A percentile compares a stretch with the other conserved stretches of the same genome.
Evolutionary conservation across 2,797 vertebrate genomes (phyloP).

Genomic region (Rhodeus uyekii): DNA sequence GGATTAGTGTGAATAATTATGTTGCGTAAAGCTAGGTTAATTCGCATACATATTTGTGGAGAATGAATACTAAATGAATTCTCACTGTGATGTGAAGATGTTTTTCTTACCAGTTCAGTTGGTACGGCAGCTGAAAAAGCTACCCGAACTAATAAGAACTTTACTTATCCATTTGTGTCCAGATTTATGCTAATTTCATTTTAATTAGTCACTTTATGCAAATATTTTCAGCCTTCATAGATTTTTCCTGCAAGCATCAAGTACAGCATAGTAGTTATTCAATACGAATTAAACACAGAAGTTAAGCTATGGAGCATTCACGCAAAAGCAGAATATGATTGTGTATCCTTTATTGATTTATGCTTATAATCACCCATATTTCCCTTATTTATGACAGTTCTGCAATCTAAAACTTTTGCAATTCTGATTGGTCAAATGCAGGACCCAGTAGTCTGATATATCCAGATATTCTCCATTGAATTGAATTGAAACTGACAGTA

Average conservation of each 20-base stretch:
- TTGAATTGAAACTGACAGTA: not conserved
- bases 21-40: conserved; percentile 1
- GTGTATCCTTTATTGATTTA: not conserved
- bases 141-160: conserved; percentile 18
- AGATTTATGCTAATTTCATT: conserved; percentile 36
- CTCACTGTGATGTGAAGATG: conserved; percentile 10
- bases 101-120: conserved; percentile 10
- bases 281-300: conserved; percentile 4
- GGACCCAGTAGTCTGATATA: not conserved
- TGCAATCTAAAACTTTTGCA: not conserved
- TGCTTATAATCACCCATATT: not conserved
- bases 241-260: conserved; percentile 3
- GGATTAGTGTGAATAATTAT: conserved; percentile 9
- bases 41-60: not conserved
- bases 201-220: conserved; percentile 37
- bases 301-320: not conserved
- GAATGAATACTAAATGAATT: not conserved
- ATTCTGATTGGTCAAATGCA: not conserved
- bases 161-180: conserved; percentile 16
- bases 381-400: not conserved
- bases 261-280: conserved; percentile 1
- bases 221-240: conserved; percentile 32
- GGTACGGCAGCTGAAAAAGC: not conserved
- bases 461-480: not conserved
- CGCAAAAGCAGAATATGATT: not conserved